A percentile compares a stretch with the other conserved stretches of the same genome.
Conservation (phyloP, 2,113 vertebrate species). For the human (Homo sapiens) region GRCh38 chr2:226854001-226854500, state of each 20-base stretch:
- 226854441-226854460: no score
- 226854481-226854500: no score
- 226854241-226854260: background rate
- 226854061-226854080: background rate
- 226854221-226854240: background rate
- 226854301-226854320: background rate
- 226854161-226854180: background rate
- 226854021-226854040: background rate
- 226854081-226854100: background rate
- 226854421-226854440: no score
- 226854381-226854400: no score
- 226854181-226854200: background rate
- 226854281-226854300: background rate
- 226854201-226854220: background rate
- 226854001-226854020: conserved; percentile 10
- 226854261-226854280: background rate
- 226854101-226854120: background rate
- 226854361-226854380: no score
- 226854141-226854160: background rate
- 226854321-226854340: no score
- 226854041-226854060: background rate
- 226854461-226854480: no score
- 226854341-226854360: no score
- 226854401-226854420: no score
- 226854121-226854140: background rate